A percentile compares a stretch with the other conserved stretches of the same genome.
Evolutionary conservation across 2,113 vertebrate genomes (phyloP).

Genomic region (Mobula hypostoma): DNA sequence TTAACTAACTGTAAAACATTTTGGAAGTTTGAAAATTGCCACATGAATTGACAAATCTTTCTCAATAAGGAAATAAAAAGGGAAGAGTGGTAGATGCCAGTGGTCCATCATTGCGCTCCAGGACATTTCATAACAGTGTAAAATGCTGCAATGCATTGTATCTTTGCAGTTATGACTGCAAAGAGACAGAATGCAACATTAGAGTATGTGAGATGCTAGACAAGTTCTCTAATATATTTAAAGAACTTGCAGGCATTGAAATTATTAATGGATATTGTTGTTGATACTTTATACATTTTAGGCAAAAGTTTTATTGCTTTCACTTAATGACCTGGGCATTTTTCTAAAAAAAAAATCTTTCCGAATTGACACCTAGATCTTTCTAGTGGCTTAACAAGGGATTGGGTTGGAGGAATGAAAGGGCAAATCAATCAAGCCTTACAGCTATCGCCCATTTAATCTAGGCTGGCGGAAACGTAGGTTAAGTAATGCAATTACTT

Average conservation of each 20-base stretch:
- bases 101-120: not conserved
- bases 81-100: not conserved
- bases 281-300: no score
- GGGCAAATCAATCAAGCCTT: not conserved
- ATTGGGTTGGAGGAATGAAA: not conserved
- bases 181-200: not conserved
- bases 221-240: not conserved
- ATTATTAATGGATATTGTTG: not conserved
- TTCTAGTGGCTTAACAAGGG: not conserved
- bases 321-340: not conserved
- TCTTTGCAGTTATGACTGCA: not conserved
- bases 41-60: no score
- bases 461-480: not conserved
- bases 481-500: conserved; percentile 14
- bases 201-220: not conserved
- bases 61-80: not conserved
- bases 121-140: not conserved
- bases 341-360: no score
- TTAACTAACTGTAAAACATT: no score
- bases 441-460: no score
- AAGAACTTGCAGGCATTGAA: not conserved
- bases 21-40: no score
- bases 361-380: not conserved
- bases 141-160: not conserved
- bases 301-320: not conserved